Evolutionary conservation across 2,797 vertebrate genomes (phyloP).

Genomic region (Taeniopygia guttata): DNA sequence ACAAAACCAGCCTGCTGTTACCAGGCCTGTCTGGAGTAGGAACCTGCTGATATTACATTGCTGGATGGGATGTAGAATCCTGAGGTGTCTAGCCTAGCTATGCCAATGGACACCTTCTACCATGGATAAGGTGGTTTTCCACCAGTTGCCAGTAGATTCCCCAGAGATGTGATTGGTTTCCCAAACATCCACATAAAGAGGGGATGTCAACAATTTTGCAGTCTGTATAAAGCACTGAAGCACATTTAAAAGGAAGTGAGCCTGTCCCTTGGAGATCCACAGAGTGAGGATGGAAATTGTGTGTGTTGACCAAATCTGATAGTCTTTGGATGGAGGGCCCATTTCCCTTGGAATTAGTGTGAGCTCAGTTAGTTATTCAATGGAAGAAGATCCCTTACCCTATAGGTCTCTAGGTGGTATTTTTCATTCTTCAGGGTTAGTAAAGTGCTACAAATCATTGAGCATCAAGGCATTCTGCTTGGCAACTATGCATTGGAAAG

Average conservation of each 20-base stretch:
- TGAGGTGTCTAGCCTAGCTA: not conserved
- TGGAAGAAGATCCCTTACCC: not conserved
- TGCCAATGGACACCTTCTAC: not conserved
- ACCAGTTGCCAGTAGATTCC: not conserved
- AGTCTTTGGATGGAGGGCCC: not conserved
- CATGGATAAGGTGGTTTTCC: not conserved
- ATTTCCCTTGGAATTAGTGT: not conserved
- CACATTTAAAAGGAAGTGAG: not conserved
- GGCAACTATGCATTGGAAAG: not conserved
- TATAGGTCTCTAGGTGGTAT: not conserved
- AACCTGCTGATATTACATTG: not conserved
- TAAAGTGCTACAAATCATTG: not conserved
- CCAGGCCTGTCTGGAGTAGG: not conserved
- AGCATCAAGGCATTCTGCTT: not conserved
- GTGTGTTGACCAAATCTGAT: not conserved
- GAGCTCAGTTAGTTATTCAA: not conserved
- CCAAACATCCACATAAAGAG: not conserved
- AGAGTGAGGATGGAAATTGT: not conserved
- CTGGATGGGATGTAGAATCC: not conserved
- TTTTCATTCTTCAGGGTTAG: not conserved
- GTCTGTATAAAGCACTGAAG: not conserved
- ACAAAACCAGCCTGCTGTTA: not conserved
- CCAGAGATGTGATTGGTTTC: not conserved
- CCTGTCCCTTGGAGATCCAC: rapidly evolving
- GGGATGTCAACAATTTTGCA: not conserved